These are phyloP conservation scores for Esox niger DNA, from an alignment of 2,113 vertebrate species.

Conservation along the genomic window DNA sequence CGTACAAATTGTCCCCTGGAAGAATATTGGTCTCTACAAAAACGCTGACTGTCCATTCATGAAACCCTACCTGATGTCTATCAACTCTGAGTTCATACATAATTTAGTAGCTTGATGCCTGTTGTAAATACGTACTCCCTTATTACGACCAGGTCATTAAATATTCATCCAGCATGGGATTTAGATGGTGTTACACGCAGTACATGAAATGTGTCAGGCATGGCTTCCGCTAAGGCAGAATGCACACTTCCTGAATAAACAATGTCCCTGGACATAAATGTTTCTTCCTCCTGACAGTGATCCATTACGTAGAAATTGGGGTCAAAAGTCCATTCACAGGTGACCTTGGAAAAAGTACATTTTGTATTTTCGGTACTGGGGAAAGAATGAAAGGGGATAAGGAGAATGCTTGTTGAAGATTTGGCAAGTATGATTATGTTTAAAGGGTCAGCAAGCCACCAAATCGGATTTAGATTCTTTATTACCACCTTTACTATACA, in stretches of 20 bases:
- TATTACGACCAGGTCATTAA: constrained; percentile 50
- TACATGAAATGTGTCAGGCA: constrained; percentile 37
- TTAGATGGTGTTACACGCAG: constrained; percentile 52
- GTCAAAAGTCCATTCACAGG: not conserved
- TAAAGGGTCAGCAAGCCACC: too few relatives aligned
- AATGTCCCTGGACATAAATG: too few relatives aligned
- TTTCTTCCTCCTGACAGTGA: not conserved
- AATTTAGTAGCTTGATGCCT: constrained; percentile 41
- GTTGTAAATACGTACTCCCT: constrained; percentile 51
- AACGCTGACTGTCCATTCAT: constrained; percentile 24
- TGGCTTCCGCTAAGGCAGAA: constrained; percentile 35
- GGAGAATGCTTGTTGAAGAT: too few relatives aligned
- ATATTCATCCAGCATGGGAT: constrained; percentile 45
- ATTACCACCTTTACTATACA: too few relatives aligned
- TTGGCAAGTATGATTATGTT: too few relatives aligned
- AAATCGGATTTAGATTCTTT: too few relatives aligned
- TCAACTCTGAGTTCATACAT: constrained; percentile 34
- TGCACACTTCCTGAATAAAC: constrained; percentile 26
- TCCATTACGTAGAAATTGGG: too few relatives aligned
- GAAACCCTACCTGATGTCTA: constrained; percentile 39
- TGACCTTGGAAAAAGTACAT: not conserved
- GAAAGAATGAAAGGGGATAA: too few relatives aligned
- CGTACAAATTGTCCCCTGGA: not conserved
- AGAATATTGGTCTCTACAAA: not conserved
- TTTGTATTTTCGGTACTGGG: not conserved